Evolutionary conservation across 2,888 invertebrate genomes (phyloP).

Genomic region (Drosophila emarginata): DNA sequence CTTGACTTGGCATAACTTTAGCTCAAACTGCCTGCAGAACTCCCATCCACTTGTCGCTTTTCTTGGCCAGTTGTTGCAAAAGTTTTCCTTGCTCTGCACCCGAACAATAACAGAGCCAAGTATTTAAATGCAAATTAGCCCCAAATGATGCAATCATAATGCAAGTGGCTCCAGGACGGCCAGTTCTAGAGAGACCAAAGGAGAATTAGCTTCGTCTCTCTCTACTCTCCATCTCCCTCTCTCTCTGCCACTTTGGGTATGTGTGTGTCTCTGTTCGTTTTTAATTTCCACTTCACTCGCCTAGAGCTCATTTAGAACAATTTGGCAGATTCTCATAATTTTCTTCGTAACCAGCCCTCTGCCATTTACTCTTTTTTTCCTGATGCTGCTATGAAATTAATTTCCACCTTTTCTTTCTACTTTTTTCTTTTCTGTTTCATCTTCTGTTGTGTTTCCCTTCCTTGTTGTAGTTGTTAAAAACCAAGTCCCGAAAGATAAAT

Average conservation of each 20-base stretch:
- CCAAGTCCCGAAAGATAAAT: constrained; percentile 69
- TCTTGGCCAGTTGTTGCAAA: constrained; percentile 23
- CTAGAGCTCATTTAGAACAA: constrained; percentile 68
- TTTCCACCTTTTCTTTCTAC: constrained; percentile 63
- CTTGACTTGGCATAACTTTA: constrained; percentile 74
- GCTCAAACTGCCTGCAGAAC: constrained; percentile 37
- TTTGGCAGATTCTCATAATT: constrained; percentile 67
- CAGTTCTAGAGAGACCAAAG: constrained; percentile 12
- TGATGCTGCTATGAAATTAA: constrained; percentile 52
- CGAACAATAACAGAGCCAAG: constrained; percentile 73
- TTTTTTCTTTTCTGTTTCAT: constrained; percentile 14
- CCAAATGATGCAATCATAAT: constrained; percentile 78
- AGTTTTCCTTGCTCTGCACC: constrained; percentile 61
- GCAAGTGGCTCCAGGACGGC: constrained; percentile 57
- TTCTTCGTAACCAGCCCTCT: neutral
- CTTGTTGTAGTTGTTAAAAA: constrained; percentile 37
- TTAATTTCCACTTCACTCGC: constrained; percentile 64
- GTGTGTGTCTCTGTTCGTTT: constrained; percentile 41
- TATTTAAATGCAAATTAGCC: constrained; percentile 78
- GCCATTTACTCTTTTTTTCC: constrained; percentile 1
- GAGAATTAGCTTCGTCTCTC: neutral
- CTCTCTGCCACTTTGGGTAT: neutral
- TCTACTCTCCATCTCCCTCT: neutral
- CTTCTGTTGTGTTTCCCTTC: neutral
- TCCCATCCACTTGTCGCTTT: constrained; percentile 3